Percentiles rank a stretch among this genome's conserved stretches.
Conservation (phyloP, 2,113 vertebrate genomes). For the Silurus asotus region DNA sequence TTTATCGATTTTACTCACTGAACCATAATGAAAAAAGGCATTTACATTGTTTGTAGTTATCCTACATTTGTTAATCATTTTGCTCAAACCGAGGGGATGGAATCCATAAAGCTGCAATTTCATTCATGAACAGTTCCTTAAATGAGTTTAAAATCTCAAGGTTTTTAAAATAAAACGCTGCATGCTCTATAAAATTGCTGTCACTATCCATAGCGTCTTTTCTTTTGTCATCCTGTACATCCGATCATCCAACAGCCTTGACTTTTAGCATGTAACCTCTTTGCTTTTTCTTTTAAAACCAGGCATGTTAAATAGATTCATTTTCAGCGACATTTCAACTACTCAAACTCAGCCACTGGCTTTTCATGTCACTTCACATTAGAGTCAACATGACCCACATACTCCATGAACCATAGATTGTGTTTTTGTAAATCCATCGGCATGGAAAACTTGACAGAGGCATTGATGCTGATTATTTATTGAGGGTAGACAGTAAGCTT, state of each 20-base stretch:
- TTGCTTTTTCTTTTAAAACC: neutral
- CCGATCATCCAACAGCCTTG: neutral
- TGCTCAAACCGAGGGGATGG: neutral
- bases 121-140: neutral
- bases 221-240: neutral
- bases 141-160: neutral
- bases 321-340: slow-evolving; percentile 27
- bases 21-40: neutral
- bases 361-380: slow-evolving; percentile 23
- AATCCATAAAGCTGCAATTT: neutral
- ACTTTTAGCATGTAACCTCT: neutral
- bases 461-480: neutral
- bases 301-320: neutral
- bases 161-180: neutral
- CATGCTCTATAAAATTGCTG: neutral
- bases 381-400: slow-evolving; percentile 19
- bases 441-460: neutral
- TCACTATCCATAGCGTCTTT: neutral
- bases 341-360: slow-evolving; percentile 20
- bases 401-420: neutral
- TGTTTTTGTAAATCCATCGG: neutral
- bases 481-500: neutral
- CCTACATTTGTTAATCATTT: neutral
- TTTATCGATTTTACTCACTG: neutral
- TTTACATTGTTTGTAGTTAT: neutral